Evolutionary conservation across 2,113 vertebrate genomes (phyloP).

Genomic region (Prionailurus viverrinus): DNA sequence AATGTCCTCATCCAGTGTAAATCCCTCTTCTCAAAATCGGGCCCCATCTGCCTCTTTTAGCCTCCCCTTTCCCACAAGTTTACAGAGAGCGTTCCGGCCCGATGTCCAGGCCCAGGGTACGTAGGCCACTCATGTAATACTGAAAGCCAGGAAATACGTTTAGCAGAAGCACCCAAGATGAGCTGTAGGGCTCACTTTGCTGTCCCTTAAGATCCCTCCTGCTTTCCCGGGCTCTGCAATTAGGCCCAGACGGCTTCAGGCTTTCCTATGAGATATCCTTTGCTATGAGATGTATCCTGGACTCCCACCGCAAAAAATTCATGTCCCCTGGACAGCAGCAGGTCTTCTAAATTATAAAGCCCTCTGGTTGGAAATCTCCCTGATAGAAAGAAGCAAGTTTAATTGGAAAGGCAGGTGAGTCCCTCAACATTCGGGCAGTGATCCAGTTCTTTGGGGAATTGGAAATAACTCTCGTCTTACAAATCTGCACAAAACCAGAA

Average conservation of each 20-base stretch:
- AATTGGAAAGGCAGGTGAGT: neutral
- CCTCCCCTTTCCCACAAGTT: neutral
- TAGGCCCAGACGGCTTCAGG: neutral
- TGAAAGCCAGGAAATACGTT: neutral
- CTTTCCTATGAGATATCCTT: neutral
- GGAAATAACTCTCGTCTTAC: neutral
- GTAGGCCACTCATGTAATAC: neutral
- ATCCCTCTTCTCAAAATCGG: neutral
- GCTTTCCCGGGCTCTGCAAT: neutral
- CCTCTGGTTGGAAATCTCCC: neutral
- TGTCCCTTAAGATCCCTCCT: neutral
- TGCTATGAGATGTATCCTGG: neutral
- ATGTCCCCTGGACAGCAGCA: neutral
- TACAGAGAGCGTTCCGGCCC: neutral
- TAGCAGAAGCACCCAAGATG: neutral
- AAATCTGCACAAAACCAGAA: neutral
- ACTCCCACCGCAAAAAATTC: neutral
- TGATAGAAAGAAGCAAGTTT: neutral
- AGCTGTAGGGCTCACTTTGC: neutral
- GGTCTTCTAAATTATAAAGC: neutral
- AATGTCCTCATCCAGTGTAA: neutral
- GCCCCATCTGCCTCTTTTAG: neutral
- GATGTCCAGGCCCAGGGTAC: neutral
- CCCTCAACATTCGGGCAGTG: neutral
- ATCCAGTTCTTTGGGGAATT: neutral